Base-by-base conservation (phyloP, 1,140 invertebrate genomes). In the Wiebesia pumilae region DNA sequence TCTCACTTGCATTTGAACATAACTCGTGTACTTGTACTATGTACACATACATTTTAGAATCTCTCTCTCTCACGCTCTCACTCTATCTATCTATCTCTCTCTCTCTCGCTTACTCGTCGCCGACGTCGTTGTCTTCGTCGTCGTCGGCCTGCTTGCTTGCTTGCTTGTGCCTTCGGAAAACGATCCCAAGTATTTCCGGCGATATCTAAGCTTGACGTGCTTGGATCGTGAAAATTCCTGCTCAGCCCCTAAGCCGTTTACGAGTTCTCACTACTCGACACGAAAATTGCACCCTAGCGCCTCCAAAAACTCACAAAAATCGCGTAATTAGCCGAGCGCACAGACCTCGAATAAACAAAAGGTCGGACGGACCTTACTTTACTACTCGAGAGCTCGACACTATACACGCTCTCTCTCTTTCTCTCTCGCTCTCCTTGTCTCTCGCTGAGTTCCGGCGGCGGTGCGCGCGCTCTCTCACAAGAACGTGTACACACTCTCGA, bases 291-390 rank as follows among this genome's bases (percentile, higher is more conserved):
- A n/a, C 10, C 27, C n/a, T 65, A 21, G 51, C 27, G 47, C 12
- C 47, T 16, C 27, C 54, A 21, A 90, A 91, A 90, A 16, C 43
- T n/a, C 30, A 27, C n/a, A 33, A 78, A 78, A 78, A 78, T 51
- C 77, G 16, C 47, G 6, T 30, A 51, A 78, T 78, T 54, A 78
- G 14, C 43, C 24, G n/a, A 78, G 43, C 77, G 30, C 90, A 90
- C 89, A 91, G 86, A 90, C 88, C 90, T 92, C 90, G 91, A 91
- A 92, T 93, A 92, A 93, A 93, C 92, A 92, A 92, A 92, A 93
- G 90, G 90, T 92, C 91, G 91, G 81, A 73, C 86, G 88, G 87
- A 81, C 81, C 82, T 90, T 82, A 88, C 73, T 89, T 92, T 83
- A 83, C 69, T 83, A 38, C 81, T 83, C 81, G 40, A 73, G 30